Evolutionary conservation across 2,113 vertebrate species (phyloP).

Genomic region (Channa maculata): DNA sequence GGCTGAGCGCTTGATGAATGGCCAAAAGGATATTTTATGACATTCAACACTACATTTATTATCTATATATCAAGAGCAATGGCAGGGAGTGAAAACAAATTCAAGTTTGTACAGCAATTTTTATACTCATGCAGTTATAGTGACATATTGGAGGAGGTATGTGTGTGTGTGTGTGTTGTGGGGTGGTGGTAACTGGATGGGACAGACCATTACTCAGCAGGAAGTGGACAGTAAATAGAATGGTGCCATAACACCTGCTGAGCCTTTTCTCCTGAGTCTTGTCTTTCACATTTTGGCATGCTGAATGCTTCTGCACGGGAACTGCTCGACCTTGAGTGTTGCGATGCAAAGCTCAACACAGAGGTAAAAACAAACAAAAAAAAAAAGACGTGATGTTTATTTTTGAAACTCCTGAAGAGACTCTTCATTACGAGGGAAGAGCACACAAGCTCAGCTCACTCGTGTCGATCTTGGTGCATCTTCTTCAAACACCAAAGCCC

Average conservation of each 20-base stretch:
- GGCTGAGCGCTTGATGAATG: constrained; percentile 47
- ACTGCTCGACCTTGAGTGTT: background rate
- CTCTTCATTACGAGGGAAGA: constrained; percentile 9
- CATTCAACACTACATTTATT: constrained; percentile 49
- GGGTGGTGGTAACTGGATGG: constrained; percentile 43
- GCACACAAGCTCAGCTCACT: constrained; percentile 12
- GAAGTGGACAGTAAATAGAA: constrained; percentile 65
- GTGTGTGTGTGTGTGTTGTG: constrained; percentile 24
- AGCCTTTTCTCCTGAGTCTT: constrained; percentile 32
- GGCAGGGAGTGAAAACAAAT: constrained; percentile 39
- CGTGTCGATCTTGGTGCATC: constrained; percentile 37
- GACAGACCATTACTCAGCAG: constrained; percentile 54
- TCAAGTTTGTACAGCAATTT: constrained; percentile 44
- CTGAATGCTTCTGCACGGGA: background rate
- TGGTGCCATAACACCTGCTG: constrained; percentile 25
- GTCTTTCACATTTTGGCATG: constrained; percentile 27
- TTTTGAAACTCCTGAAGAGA: constrained; percentile 44
- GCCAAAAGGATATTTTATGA: constrained; percentile 37
- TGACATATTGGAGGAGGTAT: constrained; percentile 55
- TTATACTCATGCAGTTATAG: constrained; percentile 39
- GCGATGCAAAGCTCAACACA: constrained; percentile 24
- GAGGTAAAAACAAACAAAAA: constrained; percentile 10
- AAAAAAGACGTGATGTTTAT: constrained; percentile 53
- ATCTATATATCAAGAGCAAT: constrained; percentile 53
- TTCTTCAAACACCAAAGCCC: constrained; percentile 35